Base-by-base conservation (phyloP, 2,888 invertebrate genomes). In the Tupiocoris notatus region DNA sequence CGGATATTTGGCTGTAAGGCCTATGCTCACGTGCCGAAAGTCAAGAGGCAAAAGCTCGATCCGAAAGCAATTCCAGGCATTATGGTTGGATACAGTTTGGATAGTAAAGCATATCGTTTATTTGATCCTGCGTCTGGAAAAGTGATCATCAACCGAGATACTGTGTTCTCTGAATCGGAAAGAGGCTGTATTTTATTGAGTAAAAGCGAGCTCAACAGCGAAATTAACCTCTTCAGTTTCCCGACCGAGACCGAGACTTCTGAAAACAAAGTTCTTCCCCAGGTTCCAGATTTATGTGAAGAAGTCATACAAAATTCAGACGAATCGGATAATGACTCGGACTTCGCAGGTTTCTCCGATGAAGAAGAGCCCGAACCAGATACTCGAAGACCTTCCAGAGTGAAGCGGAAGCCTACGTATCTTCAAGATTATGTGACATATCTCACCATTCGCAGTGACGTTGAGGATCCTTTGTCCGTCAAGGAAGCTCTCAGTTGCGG, bases 1-100 rank as follows among this genome's bases (percentile, higher is more conserved):
- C 1, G 71, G 24, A 21, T 71, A 1, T 76, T 76, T 59, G 76
- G 76, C 2, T 75, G 75, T 21, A 17, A 56, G 59, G 67, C 59
- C 59, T 17, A 17, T 16, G 59, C 57, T 16, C 68, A 25, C 22
- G 25, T 22, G 7, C 39, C 68, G n/a, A 18, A 23, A 17, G 39
- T 22, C 59, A 67, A 22, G 7, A 17, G 61, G 18, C 24, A 61
- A 54, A 76, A 68, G 22, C 25, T 65, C 12, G 57, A 67, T 23
- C 21, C 20, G 61, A 24, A n/a, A n/a, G n/a, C n/a, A n/a, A n/a
- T n/a, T n/a, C n/a, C n/a, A n/a, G n/a, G n/a, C n/a, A n/a, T n/a
- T 23, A 59, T 70, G 24, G 24, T 61, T 12, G 65, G 75, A 7
- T 75, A 75, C 20, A 22, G 65, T 56, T 54, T 22, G 1, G 66